These are phyloP conservation scores for Dasyprocta punctata DNA, from an alignment of 2,113 vertebrate species.

Conservation along the genomic window DNA sequence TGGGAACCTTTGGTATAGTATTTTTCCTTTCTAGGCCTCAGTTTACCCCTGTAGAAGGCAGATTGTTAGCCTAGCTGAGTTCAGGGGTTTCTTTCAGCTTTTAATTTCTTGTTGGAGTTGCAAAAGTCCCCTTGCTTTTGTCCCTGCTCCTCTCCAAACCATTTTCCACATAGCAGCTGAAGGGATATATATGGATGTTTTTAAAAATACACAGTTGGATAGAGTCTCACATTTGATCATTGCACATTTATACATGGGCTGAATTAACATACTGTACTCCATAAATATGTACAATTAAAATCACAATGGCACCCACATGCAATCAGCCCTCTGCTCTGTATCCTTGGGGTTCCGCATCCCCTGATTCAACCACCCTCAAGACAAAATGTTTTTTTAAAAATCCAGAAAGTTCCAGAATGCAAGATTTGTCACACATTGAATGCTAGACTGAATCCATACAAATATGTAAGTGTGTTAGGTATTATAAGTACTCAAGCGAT, in stretches of 20 bases:
- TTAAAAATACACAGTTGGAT: not conserved
- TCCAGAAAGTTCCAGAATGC: not conserved
- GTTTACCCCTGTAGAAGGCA: not conserved
- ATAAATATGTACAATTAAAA: not conserved
- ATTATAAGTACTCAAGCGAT: not conserved
- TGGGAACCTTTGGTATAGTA: not conserved
- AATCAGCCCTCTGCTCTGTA: not conserved
- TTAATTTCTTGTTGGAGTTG: not conserved
- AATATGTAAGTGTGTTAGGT: not conserved
- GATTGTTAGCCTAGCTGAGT: not conserved
- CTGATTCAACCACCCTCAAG: not conserved
- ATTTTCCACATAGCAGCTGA: not conserved
- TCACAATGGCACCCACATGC: not conserved
- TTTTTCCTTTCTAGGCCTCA: not conserved
- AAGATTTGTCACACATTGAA: not conserved
- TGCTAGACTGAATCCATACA: not conserved
- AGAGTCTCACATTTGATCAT: not conserved
- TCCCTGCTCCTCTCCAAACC: not conserved
- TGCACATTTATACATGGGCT: not conserved
- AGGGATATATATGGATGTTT: not conserved
- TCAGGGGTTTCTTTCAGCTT: not conserved
- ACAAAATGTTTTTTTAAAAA: not conserved
- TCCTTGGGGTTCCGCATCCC: not conserved
- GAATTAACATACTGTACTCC: not conserved
- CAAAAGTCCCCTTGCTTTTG: not conserved